phyloP scores from a whole-genome alignment of 2,113 vertebrate genomes.

The Seriola quinqueradiata region DNA sequence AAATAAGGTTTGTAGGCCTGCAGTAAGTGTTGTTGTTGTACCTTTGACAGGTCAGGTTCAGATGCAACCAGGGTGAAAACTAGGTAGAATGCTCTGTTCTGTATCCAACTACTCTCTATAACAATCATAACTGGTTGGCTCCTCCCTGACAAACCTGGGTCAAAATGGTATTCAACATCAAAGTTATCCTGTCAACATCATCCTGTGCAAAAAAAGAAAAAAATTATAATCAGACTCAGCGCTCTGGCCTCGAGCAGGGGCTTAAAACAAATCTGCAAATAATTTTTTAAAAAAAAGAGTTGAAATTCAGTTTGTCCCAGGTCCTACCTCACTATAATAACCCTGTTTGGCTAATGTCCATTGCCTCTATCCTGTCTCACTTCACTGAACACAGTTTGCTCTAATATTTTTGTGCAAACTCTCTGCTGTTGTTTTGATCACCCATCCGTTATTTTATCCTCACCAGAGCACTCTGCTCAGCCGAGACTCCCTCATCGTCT shows the following conservation, averaged over 20 bases:
- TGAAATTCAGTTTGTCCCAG: slow-evolving; percentile 64
- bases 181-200: not conserved
- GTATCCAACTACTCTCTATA: slow-evolving; percentile 53
- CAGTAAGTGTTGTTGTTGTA: slow-evolving; percentile 77
- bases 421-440: slow-evolving; percentile 26
- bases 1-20: slow-evolving; percentile 21
- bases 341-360: slow-evolving; percentile 48
- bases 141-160: slow-evolving; percentile 57
- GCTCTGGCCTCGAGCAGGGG: not conserved
- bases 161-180: slow-evolving; percentile 50
- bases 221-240: not conserved
- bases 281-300: slow-evolving; percentile 24
- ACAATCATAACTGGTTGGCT: slow-evolving; percentile 60
- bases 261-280: slow-evolving; percentile 11
- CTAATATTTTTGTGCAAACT: slow-evolving; percentile 2
- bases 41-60: slow-evolving; percentile 83
- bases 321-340: slow-evolving; percentile 56
- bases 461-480: slow-evolving; percentile 83
- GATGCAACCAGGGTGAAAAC: slow-evolving; percentile 75
- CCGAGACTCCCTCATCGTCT: slow-evolving; percentile 85
- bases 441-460: slow-evolving; percentile 26
- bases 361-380: not conserved
- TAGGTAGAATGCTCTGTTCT: slow-evolving; percentile 79
- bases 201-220: not conserved
- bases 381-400: not conserved